Percentiles rank a stretch among this genome's conserved stretches.
phyloP scores from a whole-genome alignment of 2,797 vertebrate species.

The Sparidentex hasta region DNA sequence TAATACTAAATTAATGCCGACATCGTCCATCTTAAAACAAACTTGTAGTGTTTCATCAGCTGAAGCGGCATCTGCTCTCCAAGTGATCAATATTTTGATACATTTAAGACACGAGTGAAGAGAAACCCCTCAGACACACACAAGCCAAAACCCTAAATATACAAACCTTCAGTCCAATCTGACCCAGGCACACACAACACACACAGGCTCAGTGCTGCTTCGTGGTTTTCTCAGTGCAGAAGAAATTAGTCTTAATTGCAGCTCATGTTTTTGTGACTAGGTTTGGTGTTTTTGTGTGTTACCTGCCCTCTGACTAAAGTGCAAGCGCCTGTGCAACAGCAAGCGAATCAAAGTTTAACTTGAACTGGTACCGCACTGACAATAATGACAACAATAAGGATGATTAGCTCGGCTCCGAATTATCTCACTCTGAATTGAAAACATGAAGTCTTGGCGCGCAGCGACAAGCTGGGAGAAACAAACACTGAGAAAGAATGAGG shows the following conservation, averaged over 20 bases:
- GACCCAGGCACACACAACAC: slow-evolving; percentile 1
- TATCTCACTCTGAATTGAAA: slow-evolving; percentile 11
- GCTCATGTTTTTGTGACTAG: slow-evolving; percentile 1
- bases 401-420: slow-evolving; percentile 25
- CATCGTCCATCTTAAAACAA: neutral
- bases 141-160: slow-evolving; percentile 1
- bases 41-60: too few species aligned
- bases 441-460: slow-evolving; percentile 32
- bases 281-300: slow-evolving; percentile 26
- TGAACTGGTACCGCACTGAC: neutral
- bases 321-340: neutral
- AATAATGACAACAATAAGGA: slow-evolving; percentile 5
- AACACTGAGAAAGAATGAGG: slow-evolving; percentile 1
- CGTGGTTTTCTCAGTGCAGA: slow-evolving; percentile 9
- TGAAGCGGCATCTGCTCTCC: too few species aligned
- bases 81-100: neutral
- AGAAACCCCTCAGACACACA: neutral
- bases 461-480: slow-evolving; percentile 39
- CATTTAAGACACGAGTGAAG: neutral
- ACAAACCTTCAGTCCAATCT: neutral
- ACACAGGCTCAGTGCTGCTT: neutral
- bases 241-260: slow-evolving; percentile 22
- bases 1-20: neutral
- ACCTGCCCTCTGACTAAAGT: slow-evolving; percentile 2
- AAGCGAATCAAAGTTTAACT: neutral